Percentiles rank a stretch among this genome's conserved stretches.
Evolutionary conservation across 2,888 invertebrate species (phyloP).

Genomic region (Orthosia incerta): DNA sequence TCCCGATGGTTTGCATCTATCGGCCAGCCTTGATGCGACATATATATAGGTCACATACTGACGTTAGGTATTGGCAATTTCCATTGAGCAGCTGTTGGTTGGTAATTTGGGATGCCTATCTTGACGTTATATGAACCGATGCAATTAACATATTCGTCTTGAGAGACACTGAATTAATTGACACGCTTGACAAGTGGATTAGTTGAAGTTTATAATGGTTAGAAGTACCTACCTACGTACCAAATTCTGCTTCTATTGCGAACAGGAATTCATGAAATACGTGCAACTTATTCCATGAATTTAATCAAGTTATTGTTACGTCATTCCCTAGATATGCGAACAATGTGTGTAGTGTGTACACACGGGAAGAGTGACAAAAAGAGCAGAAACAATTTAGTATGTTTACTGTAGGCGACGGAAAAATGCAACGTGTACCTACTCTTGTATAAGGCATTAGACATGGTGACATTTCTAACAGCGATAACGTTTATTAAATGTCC

Average conservation of each 20-base stretch:
- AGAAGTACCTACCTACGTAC: not conserved
- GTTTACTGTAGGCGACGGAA: no score
- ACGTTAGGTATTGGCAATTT: not conserved
- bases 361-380: no score
- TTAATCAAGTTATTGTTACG: not conserved
- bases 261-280: no score
- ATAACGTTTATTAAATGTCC: no score
- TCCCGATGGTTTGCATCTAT: no score
- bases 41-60: no score
- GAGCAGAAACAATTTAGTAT: no score
- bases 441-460: no score
- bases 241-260: not conserved
- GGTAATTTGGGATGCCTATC: not conserved
- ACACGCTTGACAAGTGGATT: slow-evolving; percentile 2
- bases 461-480: no score
- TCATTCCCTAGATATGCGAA: not conserved
- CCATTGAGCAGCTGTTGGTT: not conserved
- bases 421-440: no score
- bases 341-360: no score
- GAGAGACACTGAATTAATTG: not conserved
- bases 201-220: not conserved
- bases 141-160: not conserved
- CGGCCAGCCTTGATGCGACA: no score
- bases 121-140: not conserved
- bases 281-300: not conserved